Base-by-base conservation (phyloP, 2,797 vertebrate genomes). In the Lithobates pipiens region DNA sequence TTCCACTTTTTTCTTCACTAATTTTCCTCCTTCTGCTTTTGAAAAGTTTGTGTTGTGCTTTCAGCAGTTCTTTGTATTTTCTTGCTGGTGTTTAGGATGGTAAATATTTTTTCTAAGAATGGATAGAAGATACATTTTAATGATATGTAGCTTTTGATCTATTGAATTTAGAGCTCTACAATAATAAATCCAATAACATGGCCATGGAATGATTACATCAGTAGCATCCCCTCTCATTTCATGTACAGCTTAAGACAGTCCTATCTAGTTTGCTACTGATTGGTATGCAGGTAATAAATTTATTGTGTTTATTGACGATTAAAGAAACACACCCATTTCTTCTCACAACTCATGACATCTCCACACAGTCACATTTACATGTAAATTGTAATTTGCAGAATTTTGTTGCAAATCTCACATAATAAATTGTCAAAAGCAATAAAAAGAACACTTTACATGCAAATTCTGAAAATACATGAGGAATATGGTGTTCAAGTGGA, bases 371-470 rank as follows among this genome's bases (percentile, higher is more conserved):
- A 81, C 72, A 85, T 85, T 85, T 85, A 80, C 76, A 80, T 80
- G 84, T 80, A 85, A 85, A 85, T 76, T 80, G 70, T 76, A 69
- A 75, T 68, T 75, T 85, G 84, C 29, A n/a, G 44, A 36, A 23
- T 70, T 81, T 75, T 80, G 46, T 34, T 76, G 74, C 39, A 69
- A 80, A 85, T 81, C 72, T 70, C 25, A 70, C 25, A 70, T 34
- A 76, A 80, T 85, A 85, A 85, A 85, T 85, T 80, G 84, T 85
- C 73, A 74, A 75, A n/a, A 68, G 78, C 65, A 77, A 86, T 85
- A 86, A 82, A 79, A 77, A 85, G 76, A 85, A 39, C 73, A 80
- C 72, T 85, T 85, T 82, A 68, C 71, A 86, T 86, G 79, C 85
- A 86, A 86, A 86, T 86, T 76, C 29, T 54, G 34, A 34, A 36